phyloP scores from a whole-genome alignment of 2,888 invertebrate genomes.

The Embidobia sp. region DNA sequence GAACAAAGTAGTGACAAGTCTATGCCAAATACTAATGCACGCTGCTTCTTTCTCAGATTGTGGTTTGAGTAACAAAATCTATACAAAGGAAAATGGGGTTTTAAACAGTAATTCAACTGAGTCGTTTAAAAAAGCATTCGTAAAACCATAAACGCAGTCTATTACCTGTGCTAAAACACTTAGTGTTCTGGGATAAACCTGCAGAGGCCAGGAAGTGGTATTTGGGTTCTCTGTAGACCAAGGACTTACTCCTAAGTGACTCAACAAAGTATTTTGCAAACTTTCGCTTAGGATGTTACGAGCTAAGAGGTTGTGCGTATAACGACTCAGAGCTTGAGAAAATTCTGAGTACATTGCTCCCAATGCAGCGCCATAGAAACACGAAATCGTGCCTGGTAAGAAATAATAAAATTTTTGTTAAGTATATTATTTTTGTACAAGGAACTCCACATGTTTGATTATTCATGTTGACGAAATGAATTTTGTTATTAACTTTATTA shows the following conservation, averaged over 20 bases:
- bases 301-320: slow-evolving; percentile 89
- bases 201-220: slow-evolving; percentile 87
- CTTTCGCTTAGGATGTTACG: slow-evolving; percentile 86
- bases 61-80: slow-evolving; percentile 89
- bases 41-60: slow-evolving; percentile 94
- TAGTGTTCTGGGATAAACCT: slow-evolving; percentile 89
- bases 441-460: no score
- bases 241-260: slow-evolving; percentile 89
- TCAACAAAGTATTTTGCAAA: slow-evolving; percentile 87
- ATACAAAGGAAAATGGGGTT: no score
- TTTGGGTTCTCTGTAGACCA: slow-evolving; percentile 85
- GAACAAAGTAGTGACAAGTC: slow-evolving; percentile 93
- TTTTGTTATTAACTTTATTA: no score
- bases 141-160: not conserved
- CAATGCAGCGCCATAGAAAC: slow-evolving; percentile 88
- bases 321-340: slow-evolving; percentile 89
- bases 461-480: no score
- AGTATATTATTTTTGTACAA: no score
- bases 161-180: slow-evolving; percentile 90
- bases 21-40: slow-evolving; percentile 95
- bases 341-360: slow-evolving; percentile 88
- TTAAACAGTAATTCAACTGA: no score
- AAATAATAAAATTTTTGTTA: no score
- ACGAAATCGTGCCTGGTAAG: slow-evolving; percentile 89
- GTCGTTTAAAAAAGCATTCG: no score